phyloP scores from a whole-genome alignment of 1,140 invertebrate genomes.

The Plodia interpunctella region DNA sequence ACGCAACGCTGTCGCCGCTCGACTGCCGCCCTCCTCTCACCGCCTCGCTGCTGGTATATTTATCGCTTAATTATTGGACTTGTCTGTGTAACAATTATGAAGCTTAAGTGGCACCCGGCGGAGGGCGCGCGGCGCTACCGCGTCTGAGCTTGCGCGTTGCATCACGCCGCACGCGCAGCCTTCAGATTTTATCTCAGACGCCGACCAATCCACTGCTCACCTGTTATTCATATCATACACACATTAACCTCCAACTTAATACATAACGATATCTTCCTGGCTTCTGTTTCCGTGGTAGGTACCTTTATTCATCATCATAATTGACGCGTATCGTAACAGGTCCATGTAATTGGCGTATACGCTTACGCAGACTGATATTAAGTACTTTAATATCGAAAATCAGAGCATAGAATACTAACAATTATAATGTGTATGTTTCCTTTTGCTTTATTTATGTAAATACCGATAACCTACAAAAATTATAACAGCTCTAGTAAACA shows the following conservation, averaged over 20 bases:
- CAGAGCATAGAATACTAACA: neutral
- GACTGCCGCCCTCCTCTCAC: constrained; percentile 68
- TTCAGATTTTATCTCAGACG: constrained; percentile 52
- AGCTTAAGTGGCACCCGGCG: constrained; percentile 47
- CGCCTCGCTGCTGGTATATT: constrained; percentile 66
- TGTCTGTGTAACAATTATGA: constrained; percentile 72
- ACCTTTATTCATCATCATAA: constrained; percentile 14
- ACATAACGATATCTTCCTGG: constrained; percentile 39
- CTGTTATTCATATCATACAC: constrained; percentile 42
- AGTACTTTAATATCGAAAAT: neutral
- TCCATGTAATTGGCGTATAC: neutral
- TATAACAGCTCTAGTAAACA: neutral
- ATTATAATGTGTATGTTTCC: constrained; percentile 1
- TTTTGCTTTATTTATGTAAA: neutral
- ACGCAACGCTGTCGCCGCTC: constrained; percentile 64
- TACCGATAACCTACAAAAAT: constrained; percentile 7
- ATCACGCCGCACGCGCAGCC: constrained; percentile 46
- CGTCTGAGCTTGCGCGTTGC: constrained; percentile 56
- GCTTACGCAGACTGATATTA: neutral
- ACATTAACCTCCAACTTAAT: constrained; percentile 51
- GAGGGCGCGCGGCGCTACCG: constrained; percentile 57
- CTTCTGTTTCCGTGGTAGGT: constrained; percentile 38
- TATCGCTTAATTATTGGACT: constrained; percentile 75
- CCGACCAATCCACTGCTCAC: constrained; percentile 41
- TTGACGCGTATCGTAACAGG: constrained; percentile 10